A percentile compares a stretch with the other conserved stretches of the same genome.
Evolutionary conservation across 2,113 vertebrate genomes (phyloP).

Genomic region (Oryzias woworae): DNA sequence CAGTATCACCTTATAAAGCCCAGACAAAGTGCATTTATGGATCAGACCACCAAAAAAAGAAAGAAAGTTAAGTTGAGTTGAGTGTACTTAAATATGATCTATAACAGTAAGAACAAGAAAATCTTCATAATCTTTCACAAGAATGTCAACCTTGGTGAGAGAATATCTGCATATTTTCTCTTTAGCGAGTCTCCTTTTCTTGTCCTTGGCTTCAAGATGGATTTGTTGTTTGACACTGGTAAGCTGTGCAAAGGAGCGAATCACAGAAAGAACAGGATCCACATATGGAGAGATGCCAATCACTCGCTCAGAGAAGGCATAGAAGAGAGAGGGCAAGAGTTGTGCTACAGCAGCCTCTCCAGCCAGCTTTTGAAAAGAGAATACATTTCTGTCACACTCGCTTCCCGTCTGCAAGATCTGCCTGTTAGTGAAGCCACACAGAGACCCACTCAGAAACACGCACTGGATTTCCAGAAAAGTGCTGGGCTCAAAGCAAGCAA

Average conservation of each 20-base stretch:
- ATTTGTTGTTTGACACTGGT: conserved; percentile 68
- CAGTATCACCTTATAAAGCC: conserved; percentile 40
- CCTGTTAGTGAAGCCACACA: conserved; percentile 21
- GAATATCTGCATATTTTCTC: conserved; percentile 9
- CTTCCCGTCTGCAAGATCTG: conserved; percentile 53
- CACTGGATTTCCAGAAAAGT: conserved; percentile 8
- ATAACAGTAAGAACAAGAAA: conserved; percentile 32
- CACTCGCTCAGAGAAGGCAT: conserved; percentile 43
- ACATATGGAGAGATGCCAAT: conserved; percentile 78
- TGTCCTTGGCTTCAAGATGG: conserved; percentile 13
- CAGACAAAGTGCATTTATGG: conserved; percentile 50
- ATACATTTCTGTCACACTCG: conserved; percentile 75
- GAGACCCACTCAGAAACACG: conserved; percentile 7
- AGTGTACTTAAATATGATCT: conserved; percentile 6
- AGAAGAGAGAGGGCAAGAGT: conserved; percentile 34
- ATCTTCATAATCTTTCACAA: conserved; percentile 10
- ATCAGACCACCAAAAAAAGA: conserved; percentile 37
- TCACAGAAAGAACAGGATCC: conserved; percentile 63
- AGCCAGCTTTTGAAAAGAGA: conserved; percentile 67
- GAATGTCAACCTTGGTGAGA: conserved; percentile 1
- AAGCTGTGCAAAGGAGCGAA: conserved; percentile 60
- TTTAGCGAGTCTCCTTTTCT: neutral
- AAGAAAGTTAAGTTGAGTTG: neutral
- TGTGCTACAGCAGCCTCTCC: conserved; percentile 42
- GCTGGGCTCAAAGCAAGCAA: conserved; percentile 6